Base-by-base conservation (phyloP, 2,797 vertebrate genomes). In the Acanthopagrus latus region DNA sequence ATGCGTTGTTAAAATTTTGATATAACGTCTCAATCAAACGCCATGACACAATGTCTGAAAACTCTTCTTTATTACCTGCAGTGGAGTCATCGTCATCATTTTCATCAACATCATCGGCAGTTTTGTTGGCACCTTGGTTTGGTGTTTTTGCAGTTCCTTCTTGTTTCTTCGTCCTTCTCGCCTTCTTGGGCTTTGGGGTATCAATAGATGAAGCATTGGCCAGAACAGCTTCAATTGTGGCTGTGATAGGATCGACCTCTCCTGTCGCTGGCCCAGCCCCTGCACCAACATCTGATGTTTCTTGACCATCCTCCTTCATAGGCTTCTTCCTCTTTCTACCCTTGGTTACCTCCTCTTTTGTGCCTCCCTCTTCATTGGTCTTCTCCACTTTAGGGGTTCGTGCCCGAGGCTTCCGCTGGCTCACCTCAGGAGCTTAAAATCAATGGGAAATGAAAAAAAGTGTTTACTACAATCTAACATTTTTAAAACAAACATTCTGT, bases 31-130 rank as follows among this genome's bases (percentile, higher is more conserved):
- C 11, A 23, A 20, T 2, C 57, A 54, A 51, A 52, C 9, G 3
- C 0, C 16, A 38, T 10, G 3, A 17, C 2, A n/a, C 47, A 1
- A 68, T 11, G 23, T 25, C 8, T 5, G 7, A 20, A 27, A 43
- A 27, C 3, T 21, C 9, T 41, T 55, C 27, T 29, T 64, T 3
- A 5, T 88, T 88, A 94, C 93, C 95, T 88, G 93, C 85, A 54
- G 90, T 92, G 25, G 93, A 94, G 78, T 89, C 86, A 77, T 92
- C 92, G 0, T 94, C 93, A 21, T 92, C 93, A 10, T 94, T 90
- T 23, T 94, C 91, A 1, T 93, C 93, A 7, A 2, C 92, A 41
- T 86, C 86, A 21, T 91, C 91, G 21, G 83, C 82, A 21, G 83
- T 63, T 1, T 73, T 60, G 59, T 90, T 89, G 0, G 57, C 80